These are phyloP conservation scores for Hycleus phaleratus DNA, from an alignment of 1,140 invertebrate genomes.

Conservation along the genomic window DNA sequence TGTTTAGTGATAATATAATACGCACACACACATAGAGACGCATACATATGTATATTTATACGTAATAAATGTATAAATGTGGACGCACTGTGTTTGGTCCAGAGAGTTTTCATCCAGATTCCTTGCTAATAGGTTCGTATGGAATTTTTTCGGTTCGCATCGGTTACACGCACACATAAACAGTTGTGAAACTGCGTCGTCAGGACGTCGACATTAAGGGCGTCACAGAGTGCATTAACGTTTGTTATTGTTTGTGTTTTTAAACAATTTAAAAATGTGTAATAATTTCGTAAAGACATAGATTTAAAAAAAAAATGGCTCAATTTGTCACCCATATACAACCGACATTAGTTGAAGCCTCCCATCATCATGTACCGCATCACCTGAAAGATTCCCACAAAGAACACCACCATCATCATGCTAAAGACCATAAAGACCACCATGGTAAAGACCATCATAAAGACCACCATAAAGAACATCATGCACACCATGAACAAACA, in stretches of 20 bases:
- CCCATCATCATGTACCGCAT: conserved; percentile 45
- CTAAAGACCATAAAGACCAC: conserved; percentile 16
- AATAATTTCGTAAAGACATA: not conserved
- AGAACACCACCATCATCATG: conserved; percentile 22
- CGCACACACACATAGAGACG: not conserved
- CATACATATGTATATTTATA: not conserved
- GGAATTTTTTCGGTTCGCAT: not conserved
- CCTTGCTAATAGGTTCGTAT: not conserved
- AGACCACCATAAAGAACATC: conserved; percentile 29
- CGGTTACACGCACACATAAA: not conserved
- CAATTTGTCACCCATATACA: conserved; percentile 52
- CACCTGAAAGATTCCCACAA: conserved; percentile 29
- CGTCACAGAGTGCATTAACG: no score
- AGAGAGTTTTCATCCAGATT: not conserved
- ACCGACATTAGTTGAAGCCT: conserved; percentile 47
- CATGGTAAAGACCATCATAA: conserved; percentile 32
- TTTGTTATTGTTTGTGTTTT: not conserved
- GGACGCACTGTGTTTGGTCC: conserved; percentile 1
- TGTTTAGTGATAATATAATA: not conserved
- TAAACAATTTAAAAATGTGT: not conserved
- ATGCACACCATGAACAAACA: conserved; percentile 10
- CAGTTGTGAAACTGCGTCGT: not conserved
- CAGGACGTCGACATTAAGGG: no score
- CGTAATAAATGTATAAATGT: not conserved
- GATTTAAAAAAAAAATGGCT: conserved; percentile 38